A percentile compares a stretch with the other conserved stretches of the same genome.
These are phyloP conservation scores for Drosophila leontia DNA, from an alignment of 1,140 invertebrate genomes.

Conservation along the genomic window DNA sequence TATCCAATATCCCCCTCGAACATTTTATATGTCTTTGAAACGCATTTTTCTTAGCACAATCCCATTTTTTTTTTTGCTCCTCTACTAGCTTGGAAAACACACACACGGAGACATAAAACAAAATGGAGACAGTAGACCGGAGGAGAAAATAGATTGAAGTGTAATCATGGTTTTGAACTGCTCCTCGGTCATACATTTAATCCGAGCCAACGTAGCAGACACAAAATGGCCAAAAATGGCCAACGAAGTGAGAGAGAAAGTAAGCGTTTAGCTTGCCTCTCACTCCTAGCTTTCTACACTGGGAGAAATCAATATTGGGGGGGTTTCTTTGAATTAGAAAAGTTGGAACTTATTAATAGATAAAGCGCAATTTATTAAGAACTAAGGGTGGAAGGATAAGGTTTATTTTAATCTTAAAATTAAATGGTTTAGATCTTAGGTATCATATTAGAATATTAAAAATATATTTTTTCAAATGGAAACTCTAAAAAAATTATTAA, in stretches of 20 bases:
- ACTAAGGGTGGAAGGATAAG: background rate
- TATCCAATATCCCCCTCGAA: conserved; percentile 78
- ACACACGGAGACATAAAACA: conserved; percentile 70
- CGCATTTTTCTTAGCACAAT: conserved; percentile 75
- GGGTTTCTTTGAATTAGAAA: accelerated
- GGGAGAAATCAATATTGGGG: background rate
- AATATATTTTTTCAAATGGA: background rate
- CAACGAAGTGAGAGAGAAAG: conserved; percentile 74
- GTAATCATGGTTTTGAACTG: conserved; percentile 83
- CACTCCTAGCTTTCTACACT: background rate
- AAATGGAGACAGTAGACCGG: conserved; percentile 68
- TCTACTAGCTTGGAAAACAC: conserved; percentile 21
- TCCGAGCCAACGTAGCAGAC: conserved; percentile 77
- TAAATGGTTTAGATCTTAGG: too few species aligned
- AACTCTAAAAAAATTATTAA: too few species aligned
- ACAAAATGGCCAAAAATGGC: conserved; percentile 69
- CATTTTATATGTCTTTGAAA: conserved; percentile 83
- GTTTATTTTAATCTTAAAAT: too few species aligned
- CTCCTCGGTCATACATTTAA: conserved; percentile 80
- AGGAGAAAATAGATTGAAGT: conserved; percentile 80
- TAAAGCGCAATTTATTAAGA: background rate
- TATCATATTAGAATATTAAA: background rate
- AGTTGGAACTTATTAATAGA: accelerated
- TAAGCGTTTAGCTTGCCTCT: conserved; percentile 56
- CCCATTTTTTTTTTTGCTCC: conserved; percentile 33